Conservation (phyloP, 1,140 invertebrate genomes). For the Leptonema lineaticorne region DNA sequence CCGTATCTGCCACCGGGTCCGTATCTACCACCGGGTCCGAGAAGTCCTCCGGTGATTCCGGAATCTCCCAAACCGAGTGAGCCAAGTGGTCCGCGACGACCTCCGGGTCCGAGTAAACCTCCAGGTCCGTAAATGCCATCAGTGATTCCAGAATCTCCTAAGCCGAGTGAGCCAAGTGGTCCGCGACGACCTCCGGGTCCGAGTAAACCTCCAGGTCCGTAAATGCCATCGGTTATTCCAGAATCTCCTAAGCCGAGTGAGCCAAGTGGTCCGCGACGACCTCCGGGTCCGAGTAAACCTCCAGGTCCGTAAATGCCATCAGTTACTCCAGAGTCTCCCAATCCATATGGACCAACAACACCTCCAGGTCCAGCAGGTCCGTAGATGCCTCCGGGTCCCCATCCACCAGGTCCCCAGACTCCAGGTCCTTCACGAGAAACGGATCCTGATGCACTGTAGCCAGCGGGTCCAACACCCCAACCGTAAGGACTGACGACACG, state of each 20-base stretch:
- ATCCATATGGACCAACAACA: too few relatives aligned
- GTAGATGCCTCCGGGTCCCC: neutral
- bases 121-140: neutral
- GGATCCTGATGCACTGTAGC: neutral
- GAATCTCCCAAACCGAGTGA: too few relatives aligned
- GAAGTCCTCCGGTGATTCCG: neutral
- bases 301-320: slow-evolving; percentile 2
- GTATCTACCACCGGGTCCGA: slow-evolving; percentile 7
- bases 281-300: neutral
- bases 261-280: neutral
- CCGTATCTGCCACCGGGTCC: neutral
- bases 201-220: neutral
- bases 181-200: neutral
- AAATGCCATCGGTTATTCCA: neutral
- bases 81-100: slow-evolving; percentile 5
- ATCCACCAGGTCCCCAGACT: neutral
- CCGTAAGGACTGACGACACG: too few relatives aligned
- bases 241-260: slow-evolving; percentile 3
- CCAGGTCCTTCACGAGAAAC: neutral
- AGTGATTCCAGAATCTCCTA: neutral
- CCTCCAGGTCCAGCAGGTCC: neutral
- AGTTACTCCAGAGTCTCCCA: neutral
- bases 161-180: neutral
- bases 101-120: neutral
- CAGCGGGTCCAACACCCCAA: too few relatives aligned